Evolutionary conservation across 2,797 vertebrate species (phyloP).

Genomic region (Meda fulgida): DNA sequence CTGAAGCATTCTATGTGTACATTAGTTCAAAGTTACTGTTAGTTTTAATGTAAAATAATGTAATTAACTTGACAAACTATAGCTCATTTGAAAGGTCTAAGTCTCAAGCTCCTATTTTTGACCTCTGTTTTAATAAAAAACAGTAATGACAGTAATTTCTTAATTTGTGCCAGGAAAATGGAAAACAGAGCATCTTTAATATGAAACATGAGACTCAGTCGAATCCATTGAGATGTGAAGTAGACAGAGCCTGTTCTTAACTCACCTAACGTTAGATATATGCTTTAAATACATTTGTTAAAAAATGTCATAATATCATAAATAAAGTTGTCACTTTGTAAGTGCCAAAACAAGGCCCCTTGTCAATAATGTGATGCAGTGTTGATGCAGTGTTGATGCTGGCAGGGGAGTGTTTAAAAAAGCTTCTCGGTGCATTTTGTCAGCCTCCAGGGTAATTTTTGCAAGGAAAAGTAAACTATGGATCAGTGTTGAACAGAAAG

Average conservation of each 20-base stretch:
- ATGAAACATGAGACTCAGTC: neutral
- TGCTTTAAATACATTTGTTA: neutral
- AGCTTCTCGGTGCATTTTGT: conserved; percentile 60
- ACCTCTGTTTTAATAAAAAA: neutral
- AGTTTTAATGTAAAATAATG: no score
- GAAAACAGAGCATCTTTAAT: neutral
- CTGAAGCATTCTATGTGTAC: no score
- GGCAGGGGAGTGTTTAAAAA: conserved; percentile 43
- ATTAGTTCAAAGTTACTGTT: no score
- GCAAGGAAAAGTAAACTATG: conserved; percentile 67
- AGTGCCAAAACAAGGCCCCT: conserved; percentile 24
- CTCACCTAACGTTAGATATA: neutral
- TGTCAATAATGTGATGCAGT: conserved; percentile 61
- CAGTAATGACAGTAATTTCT: neutral
- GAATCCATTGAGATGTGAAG: neutral
- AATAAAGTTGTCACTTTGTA: conserved; percentile 9
- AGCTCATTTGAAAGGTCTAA: no score
- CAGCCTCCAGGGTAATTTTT: conserved; percentile 64
- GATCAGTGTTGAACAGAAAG: conserved; percentile 57
- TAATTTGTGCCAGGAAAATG: neutral
- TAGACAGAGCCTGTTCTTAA: neutral
- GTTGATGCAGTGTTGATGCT: conserved; percentile 50
- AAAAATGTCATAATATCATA: neutral
- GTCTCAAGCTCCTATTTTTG: neutral
- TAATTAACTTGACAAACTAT: no score